Evolutionary conservation across 2,888 invertebrate genomes (phyloP).

Genomic region (Panzeria rudis): DNA sequence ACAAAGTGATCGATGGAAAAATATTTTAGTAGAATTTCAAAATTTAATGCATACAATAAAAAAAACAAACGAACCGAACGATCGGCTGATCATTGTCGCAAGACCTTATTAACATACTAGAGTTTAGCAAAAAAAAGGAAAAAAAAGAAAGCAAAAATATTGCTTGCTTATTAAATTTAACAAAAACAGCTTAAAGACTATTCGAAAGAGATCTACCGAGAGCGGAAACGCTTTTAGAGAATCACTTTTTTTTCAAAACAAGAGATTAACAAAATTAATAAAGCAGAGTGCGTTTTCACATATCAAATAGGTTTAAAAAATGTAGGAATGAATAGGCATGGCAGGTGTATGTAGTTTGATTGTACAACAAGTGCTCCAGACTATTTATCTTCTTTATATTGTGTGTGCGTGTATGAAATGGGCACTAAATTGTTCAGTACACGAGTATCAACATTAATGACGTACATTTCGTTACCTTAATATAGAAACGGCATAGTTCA

Average conservation of each 20-base stretch:
- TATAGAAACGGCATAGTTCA: too few relatives aligned
- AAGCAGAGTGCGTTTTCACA: neutral
- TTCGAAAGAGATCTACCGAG: neutral
- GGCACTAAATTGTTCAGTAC: neutral
- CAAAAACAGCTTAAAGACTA: slow-evolving; percentile 62
- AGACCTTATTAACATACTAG: slow-evolving; percentile 64
- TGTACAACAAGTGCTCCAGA: neutral
- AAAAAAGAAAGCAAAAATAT: slow-evolving; percentile 3
- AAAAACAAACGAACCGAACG: slow-evolving; percentile 31
- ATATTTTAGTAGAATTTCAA: slow-evolving; percentile 62
- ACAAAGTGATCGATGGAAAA: slow-evolving; percentile 38
- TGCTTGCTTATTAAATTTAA: slow-evolving; percentile 34
- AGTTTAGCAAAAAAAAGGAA: slow-evolving; percentile 46
- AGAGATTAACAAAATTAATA: slow-evolving; percentile 2
- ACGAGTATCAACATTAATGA: neutral
- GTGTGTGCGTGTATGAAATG: neutral
- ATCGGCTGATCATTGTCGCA: slow-evolving; percentile 60
- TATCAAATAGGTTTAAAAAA: neutral
- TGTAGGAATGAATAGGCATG: neutral
- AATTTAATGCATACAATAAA: slow-evolving; percentile 48
- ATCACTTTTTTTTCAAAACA: slow-evolving; percentile 1
- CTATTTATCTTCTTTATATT: slow-evolving; percentile 7
- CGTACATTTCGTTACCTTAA: too few relatives aligned
- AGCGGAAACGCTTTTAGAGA: slow-evolving; percentile 9
- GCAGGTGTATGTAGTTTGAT: neutral